These are phyloP conservation scores for Sisor rabdophorus DNA, from an alignment of 2,113 vertebrate species.

Conservation along the genomic window DNA sequence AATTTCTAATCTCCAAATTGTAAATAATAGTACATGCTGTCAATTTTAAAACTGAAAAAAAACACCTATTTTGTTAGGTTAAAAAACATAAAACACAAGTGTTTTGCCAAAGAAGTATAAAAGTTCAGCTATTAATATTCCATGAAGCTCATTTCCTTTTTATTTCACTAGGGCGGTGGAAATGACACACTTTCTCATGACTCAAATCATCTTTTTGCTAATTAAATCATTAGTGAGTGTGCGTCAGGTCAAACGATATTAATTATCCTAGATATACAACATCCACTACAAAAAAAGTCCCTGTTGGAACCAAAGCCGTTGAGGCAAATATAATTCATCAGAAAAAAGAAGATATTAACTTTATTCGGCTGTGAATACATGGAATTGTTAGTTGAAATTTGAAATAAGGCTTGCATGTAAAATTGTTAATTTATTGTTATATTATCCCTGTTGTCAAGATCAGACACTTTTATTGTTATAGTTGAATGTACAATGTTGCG, in stretches of 20 bases:
- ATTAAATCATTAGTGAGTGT: conserved; percentile 19
- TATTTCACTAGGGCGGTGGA: conserved; percentile 1
- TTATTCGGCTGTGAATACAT: background rate
- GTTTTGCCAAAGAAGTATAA: background rate
- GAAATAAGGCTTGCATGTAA: background rate
- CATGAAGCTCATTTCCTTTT: background rate
- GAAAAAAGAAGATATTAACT: background rate
- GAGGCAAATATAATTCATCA: conserved; percentile 6
- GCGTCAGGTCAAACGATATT: conserved; percentile 10
- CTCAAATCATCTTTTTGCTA: conserved; percentile 20
- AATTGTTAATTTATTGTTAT: background rate
- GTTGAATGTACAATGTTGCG: background rate
- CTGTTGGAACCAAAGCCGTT: background rate
- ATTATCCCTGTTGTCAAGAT: background rate
- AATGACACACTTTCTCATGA: conserved; percentile 23
- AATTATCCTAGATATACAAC: conserved; percentile 19
- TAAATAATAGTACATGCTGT: too few species aligned
- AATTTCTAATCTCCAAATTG: too few species aligned
- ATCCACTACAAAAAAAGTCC: conserved; percentile 12
- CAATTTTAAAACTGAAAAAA: too few species aligned
- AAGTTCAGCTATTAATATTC: background rate
- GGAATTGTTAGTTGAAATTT: background rate
- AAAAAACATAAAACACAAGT: too few species aligned
- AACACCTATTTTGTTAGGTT: too few species aligned
- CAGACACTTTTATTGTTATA: background rate